These are phyloP conservation scores for Enteromius afrohamiltoni DNA, from an alignment of 2,797 vertebrate genomes.

Conservation along the genomic window DNA sequence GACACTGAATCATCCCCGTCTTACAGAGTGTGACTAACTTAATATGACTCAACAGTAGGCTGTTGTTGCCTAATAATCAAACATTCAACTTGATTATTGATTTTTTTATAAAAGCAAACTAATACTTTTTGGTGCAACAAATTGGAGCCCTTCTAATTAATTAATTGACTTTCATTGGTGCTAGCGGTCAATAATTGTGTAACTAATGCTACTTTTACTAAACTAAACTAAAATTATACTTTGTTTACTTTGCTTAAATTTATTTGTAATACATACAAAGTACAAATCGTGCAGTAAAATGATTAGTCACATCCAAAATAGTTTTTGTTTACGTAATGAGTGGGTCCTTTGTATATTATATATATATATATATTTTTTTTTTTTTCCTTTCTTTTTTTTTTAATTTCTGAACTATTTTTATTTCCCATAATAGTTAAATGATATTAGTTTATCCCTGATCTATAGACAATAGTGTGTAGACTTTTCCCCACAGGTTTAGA, in stretches of 20 bases:
- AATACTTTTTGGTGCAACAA: neutral
- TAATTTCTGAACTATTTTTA: no score
- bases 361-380: no score
- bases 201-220: neutral
- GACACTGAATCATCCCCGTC: constrained; percentile 37
- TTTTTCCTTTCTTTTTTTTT: no score
- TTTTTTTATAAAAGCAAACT: neutral
- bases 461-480: neutral
- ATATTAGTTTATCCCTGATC: neutral
- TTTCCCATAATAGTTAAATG: neutral
- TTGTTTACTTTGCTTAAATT: no score
- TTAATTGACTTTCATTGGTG: neutral
- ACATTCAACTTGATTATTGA: neutral
- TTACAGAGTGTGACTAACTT: constrained; percentile 9
- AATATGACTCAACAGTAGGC: constrained; percentile 28
- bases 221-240: no score
- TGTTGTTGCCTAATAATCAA: neutral
- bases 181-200: neutral
- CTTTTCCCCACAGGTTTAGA: constrained; percentile 29
- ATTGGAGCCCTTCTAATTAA: neutral
- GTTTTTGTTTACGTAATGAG: no score
- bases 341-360: no score
- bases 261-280: no score
- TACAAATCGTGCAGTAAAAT: no score
- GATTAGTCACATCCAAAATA: no score